These are phyloP conservation scores for Lynx canadensis DNA, from an alignment of 2,113 vertebrate species.

Conservation along the genomic window DNA sequence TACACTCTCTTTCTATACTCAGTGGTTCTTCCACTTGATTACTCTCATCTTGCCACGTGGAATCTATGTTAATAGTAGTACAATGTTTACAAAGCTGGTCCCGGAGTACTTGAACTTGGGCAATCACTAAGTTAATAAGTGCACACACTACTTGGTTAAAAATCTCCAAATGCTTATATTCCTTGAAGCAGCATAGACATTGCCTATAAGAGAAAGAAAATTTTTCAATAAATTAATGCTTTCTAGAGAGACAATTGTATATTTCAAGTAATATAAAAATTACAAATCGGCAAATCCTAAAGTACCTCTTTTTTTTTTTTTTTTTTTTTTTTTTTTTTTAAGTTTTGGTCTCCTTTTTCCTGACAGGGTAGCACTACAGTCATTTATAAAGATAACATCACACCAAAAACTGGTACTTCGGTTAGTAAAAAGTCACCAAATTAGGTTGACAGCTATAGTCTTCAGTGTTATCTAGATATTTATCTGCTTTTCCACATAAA, in stretches of 20 bases:
- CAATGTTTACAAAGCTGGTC: conserved; percentile 91
- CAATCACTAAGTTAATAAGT: conserved; percentile 98
- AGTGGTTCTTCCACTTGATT: conserved; percentile 92
- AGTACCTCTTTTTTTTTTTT: neutral
- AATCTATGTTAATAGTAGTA: conserved; percentile 86
- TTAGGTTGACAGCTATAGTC: neutral
- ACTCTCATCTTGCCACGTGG: conserved; percentile 90
- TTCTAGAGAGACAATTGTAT: conserved; percentile 28
- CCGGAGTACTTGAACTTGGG: conserved; percentile 93
- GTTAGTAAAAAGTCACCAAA: neutral
- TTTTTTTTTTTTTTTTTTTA: conserved; percentile 63
- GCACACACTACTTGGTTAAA: conserved; percentile 99
- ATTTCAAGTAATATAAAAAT: conserved; percentile 18
- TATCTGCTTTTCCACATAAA: neutral
- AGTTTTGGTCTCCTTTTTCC: conserved; percentile 38
- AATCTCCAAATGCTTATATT: conserved; percentile 99
- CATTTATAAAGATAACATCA: neutral
- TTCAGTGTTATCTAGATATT: neutral
- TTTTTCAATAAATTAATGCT: conserved; percentile 48
- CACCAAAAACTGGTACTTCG: neutral
- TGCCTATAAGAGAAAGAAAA: conserved; percentile 89
- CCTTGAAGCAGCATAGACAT: conserved; percentile 99
- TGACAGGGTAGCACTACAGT: neutral
- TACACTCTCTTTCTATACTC: conserved; percentile 94
- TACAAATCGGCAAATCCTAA: conserved; percentile 19